Conservation (phyloP, 1,140 invertebrate genomes). For the Hestina assimilis region DNA sequence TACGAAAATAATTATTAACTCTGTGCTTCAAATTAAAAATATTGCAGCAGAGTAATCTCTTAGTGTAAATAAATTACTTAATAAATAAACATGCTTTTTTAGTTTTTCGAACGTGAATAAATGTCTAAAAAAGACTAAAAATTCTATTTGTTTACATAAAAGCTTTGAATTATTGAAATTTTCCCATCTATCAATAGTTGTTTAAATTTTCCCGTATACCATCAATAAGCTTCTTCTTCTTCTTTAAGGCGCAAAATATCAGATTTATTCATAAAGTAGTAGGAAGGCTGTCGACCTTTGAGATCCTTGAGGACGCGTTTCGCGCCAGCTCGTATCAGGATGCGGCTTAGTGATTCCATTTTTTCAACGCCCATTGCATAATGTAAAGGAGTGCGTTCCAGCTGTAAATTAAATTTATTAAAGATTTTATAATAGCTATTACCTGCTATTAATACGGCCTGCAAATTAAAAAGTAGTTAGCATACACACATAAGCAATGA, state of each 20-base stretch:
- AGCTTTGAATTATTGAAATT: too few relatives aligned
- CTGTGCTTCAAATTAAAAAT: too few relatives aligned
- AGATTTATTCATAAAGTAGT: conserved; percentile 94
- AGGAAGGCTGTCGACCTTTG: conserved; percentile 92
- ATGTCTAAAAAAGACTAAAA: too few relatives aligned
- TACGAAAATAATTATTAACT: neutral
- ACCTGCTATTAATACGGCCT: too few relatives aligned
- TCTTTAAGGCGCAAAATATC: conserved; percentile 91
- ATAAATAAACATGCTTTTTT: too few relatives aligned
- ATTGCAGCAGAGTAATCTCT: too few relatives aligned
- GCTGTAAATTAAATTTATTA: conserved; percentile 74
- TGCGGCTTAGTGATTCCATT: conserved; percentile 87
- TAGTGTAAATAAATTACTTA: too few relatives aligned
- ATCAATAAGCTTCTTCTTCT: conserved; percentile 83
- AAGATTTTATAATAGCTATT: neutral
- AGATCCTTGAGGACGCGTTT: conserved; percentile 90
- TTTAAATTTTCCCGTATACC: neutral
- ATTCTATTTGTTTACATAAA: too few relatives aligned
- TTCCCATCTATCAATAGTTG: too few relatives aligned
- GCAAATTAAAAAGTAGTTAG: too few relatives aligned
- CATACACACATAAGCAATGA: too few relatives aligned
- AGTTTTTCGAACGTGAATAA: too few relatives aligned
- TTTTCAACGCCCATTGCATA: conserved; percentile 93
- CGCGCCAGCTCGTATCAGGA: conserved; percentile 89
- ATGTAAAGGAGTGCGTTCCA: conserved; percentile 91